Evolutionary conservation across 2,797 vertebrate genomes (phyloP), one percentile per base, ranked within the genome.

Genomic region (Rhinophrynus dorsalis): DNA sequence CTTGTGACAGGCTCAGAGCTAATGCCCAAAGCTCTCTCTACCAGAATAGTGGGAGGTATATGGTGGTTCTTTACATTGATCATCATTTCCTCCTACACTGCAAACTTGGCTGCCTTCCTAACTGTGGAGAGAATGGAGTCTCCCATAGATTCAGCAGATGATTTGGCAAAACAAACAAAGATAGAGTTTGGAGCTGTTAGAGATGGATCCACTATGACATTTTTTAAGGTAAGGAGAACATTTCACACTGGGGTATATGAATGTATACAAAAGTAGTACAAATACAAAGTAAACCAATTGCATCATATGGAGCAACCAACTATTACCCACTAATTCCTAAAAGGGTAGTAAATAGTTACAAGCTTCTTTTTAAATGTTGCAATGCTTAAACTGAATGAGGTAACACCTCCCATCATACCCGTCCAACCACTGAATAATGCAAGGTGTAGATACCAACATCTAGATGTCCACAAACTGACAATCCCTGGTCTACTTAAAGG

Each of bases 11-110:
- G 97, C 78, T 98, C 97, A 42, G 96, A 99, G 81, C 86, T 98
- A 84, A 97, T 98, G 96, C 97, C 97, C 58, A 98, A 96, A 87
- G 97, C 97, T 78, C 93, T 98, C 71, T 99, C 97, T 11, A 98
- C 97, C 33, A 92, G 97, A 87, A 98, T 99, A 84, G 96, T 99
- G 56, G 97, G 96, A 80, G 97, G 96, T 67, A 99, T 98, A 84
- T 99, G 96, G 97, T 98, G 97, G 96, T 99, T 98, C 87, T 99
- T 99, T 81, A 98, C 96, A n/a, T 78, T 98, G 79, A 97, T 99
- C 84, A 97, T 98, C 82, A 96, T 98, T 82, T 98, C 97, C 62
- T 99, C 97, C 33, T 99, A 99, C 67, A 99, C 97, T 50, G 97
- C 97, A 79, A 99, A 98, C 87, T 79, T 99, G 88, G 97, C 97